phyloP scores from a whole-genome alignment of 2,797 vertebrate species.

The Falco berigora region DNA sequence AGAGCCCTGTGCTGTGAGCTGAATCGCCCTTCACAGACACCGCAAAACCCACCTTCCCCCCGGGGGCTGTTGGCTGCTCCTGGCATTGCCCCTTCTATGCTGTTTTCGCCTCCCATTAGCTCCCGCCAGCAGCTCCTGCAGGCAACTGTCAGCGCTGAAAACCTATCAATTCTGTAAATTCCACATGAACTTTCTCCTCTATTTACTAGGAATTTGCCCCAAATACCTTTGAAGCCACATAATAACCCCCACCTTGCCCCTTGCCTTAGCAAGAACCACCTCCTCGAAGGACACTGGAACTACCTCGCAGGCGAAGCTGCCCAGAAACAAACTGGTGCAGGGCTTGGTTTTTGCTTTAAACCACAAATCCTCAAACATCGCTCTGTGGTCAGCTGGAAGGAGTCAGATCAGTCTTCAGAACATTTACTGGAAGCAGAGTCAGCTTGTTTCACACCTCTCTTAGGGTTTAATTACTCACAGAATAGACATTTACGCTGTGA shows the following conservation, averaged over 20 bases:
- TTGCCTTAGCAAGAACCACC: background rate
- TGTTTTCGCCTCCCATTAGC: background rate
- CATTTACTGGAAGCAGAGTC: background rate
- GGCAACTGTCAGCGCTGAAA: fast-evolving
- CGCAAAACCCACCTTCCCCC: background rate
- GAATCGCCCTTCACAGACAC: background rate
- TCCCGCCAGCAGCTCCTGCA: fast-evolving
- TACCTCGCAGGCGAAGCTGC: background rate
- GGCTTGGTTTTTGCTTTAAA: background rate
- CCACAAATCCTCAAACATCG: background rate
- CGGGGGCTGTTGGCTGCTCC: background rate
- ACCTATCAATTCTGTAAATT: fast-evolving
- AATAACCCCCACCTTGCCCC: background rate
- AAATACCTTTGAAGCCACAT: fast-evolving
- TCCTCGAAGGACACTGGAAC: background rate
- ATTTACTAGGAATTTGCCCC: background rate
- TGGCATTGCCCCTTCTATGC: background rate
- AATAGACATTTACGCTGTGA: background rate
- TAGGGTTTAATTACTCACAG: background rate
- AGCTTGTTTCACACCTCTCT: conserved; percentile 23
- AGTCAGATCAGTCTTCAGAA: background rate
- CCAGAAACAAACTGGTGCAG: background rate
- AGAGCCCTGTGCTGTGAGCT: fast-evolving
- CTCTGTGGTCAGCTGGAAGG: conserved; percentile 3
- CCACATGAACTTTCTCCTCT: background rate